phyloP scores from a whole-genome alignment of 2,113 vertebrate species.

The Pterocles burchelli region DNA sequence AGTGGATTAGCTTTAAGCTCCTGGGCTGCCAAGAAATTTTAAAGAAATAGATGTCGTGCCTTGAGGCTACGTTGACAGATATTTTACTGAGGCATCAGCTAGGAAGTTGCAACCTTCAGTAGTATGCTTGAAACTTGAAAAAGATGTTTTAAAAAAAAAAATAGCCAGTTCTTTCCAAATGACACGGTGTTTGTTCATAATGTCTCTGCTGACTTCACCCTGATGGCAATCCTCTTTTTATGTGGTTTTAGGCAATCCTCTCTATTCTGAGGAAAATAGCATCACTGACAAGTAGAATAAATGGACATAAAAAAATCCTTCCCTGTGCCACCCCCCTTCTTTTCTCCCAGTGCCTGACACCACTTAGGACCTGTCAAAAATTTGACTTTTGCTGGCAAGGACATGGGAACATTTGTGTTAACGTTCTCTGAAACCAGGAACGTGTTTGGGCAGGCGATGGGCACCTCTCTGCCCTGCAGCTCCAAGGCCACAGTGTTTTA shows the following conservation, averaged over 20 bases:
- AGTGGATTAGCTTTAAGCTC: slow-evolving; percentile 5
- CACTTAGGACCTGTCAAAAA: not conserved
- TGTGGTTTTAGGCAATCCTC: not conserved
- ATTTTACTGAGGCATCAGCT: not conserved
- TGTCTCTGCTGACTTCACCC: not conserved
- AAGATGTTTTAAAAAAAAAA: not conserved
- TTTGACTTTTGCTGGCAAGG: not conserved
- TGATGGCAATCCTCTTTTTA: not conserved
- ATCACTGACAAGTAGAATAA: not conserved
- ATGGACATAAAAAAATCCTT: not conserved
- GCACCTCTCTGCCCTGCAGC: rapidly evolving
- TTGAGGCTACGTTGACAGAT: not conserved
- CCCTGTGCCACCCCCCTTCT: not conserved
- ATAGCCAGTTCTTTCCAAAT: not conserved
- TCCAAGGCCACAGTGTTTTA: not conserved
- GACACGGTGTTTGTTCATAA: not conserved
- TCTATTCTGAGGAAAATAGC: not conserved
- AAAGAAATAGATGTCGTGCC: not conserved
- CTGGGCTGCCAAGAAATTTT: not conserved
- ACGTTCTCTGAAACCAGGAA: not conserved
- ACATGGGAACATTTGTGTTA: not conserved
- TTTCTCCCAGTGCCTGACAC: not conserved
- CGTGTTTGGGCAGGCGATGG: rapidly evolving
- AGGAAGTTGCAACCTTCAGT: not conserved
- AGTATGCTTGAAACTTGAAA: not conserved